Evolutionary conservation across 35 echinoderm and acorn worm species (phyloP).

Genomic region (Anneissia japonica): DNA sequence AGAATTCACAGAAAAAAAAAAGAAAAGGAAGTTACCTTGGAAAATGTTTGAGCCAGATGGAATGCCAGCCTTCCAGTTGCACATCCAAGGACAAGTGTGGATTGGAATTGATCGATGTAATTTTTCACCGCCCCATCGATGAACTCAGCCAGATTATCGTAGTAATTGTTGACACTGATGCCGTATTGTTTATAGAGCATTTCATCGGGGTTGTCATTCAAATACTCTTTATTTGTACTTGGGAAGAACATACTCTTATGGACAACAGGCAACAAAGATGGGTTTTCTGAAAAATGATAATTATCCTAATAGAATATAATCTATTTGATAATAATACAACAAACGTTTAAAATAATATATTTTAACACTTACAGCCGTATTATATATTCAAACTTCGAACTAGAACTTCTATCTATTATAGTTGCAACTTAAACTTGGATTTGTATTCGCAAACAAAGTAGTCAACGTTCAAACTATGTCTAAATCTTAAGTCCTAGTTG

Average conservation of each 20-base stretch:
- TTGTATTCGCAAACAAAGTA: no score
- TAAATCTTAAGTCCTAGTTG: no score
- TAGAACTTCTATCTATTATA: no score
- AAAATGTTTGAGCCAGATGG: slow-evolving; percentile 46
- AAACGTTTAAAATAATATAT: no score
- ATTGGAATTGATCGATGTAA: neutral
- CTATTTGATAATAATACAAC: no score
- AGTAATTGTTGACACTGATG: slow-evolving; percentile 4
- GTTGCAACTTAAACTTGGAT: no score
- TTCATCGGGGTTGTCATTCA: slow-evolving; percentile 8
- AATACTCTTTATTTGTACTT: slow-evolving; percentile 52
- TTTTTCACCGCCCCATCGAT: slow-evolving; percentile 1
- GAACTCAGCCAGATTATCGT: slow-evolving; percentile 5
- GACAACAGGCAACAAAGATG: no score
- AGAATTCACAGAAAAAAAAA: neutral
- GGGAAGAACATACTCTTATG: neutral
- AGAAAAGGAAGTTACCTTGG: slow-evolving; percentile 21
- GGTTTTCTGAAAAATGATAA: neutral
- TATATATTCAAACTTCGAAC: no score
- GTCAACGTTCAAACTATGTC: no score
- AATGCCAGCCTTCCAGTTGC: slow-evolving; percentile 70
- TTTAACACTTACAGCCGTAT: no score
- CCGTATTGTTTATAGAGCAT: slow-evolving; percentile 37
- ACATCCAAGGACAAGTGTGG: slow-evolving; percentile 43
- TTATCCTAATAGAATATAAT: no score